A percentile compares a stretch with the other conserved stretches of the same genome.
Evolutionary conservation across 1,140 invertebrate genomes (phyloP).

Genomic region (Ruditapes philippinarum): DNA sequence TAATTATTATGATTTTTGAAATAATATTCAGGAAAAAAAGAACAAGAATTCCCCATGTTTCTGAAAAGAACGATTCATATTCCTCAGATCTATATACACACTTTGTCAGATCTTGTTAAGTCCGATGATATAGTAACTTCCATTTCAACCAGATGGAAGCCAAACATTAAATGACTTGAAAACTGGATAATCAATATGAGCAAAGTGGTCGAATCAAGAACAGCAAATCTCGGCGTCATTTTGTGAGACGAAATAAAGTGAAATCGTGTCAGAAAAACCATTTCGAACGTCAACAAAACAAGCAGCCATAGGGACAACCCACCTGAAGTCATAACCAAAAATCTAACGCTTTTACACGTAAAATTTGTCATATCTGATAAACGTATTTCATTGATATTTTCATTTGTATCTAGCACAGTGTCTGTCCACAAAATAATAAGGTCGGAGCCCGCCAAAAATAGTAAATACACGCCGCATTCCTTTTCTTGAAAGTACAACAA

Average conservation of each 20-base stretch:
- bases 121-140: neutral
- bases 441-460: neutral
- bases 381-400: neutral
- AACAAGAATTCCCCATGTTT: neutral
- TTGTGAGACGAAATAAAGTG: too few relatives aligned
- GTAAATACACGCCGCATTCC: conserved; percentile 19
- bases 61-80: neutral
- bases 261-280: neutral
- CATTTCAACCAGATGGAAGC: neutral
- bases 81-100: neutral
- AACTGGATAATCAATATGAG: neutral
- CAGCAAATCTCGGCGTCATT: neutral
- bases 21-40: conserved; percentile 1
- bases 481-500: neutral
- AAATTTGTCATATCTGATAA: neutral
- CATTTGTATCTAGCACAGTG: neutral
- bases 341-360: neutral
- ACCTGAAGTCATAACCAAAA: neutral
- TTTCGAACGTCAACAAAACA: neutral
- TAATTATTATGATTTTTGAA: neutral
- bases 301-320: conserved; percentile 5
- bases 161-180: neutral
- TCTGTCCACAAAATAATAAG: neutral
- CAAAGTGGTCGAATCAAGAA: neutral
- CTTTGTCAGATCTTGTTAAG: too few relatives aligned